Evolutionary conservation across 2,888 invertebrate genomes (phyloP).

Genomic region (Branchinecta sandiegonensis): DNA sequence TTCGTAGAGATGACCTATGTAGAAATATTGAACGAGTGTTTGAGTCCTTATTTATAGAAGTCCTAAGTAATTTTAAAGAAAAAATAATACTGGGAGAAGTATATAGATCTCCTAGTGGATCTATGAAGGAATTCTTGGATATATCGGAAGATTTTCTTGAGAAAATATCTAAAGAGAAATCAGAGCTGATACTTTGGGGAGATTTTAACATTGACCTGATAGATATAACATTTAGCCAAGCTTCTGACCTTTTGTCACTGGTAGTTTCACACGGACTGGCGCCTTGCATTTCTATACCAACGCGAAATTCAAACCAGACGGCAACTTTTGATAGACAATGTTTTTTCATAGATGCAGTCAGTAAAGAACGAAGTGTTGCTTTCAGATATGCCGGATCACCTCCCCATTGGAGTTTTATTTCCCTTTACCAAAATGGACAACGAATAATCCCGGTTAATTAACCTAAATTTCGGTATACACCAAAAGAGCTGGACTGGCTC

Average conservation of each 20-base stretch:
- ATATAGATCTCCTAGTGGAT: not conserved
- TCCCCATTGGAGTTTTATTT: not conserved
- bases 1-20: too few species aligned
- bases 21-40: too few species aligned
- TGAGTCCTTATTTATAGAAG: too few species aligned
- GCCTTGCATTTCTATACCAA: not conserved
- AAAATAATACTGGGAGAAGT: too few species aligned
- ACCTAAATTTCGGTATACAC: not conserved
- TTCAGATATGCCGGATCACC: not conserved
- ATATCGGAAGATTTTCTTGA: not conserved
- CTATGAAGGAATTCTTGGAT: not conserved
- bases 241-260: not conserved
- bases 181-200: not conserved
- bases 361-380: slow-evolving; percentile 4
- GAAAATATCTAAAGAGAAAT: not conserved
- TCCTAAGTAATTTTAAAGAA: too few species aligned
- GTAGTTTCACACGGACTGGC: not conserved
- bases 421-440: not conserved
- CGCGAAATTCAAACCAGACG: not conserved
- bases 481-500: not conserved
- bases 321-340: not conserved
- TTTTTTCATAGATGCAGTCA: not conserved
- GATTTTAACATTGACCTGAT: not conserved
- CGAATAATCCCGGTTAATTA: not conserved
- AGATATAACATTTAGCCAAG: not conserved